Percentiles rank a stretch among this genome's conserved stretches.
Conservation (phyloP, 2,888 invertebrate species). For the Alloplasta piceator region DNA sequence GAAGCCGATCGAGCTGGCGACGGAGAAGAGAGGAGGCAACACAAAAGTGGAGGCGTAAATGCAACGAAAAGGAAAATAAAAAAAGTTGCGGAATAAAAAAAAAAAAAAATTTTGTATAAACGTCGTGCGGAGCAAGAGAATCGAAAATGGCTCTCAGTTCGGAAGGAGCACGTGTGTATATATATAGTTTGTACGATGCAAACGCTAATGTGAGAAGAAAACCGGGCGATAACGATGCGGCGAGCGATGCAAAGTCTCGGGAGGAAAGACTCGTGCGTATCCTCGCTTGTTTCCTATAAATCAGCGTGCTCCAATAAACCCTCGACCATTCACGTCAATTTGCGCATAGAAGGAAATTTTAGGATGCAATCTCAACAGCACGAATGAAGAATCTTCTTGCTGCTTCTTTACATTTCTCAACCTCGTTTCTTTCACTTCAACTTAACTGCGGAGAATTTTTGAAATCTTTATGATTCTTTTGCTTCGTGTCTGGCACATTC, state of each 20-base stretch:
- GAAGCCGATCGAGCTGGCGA: constrained; percentile 45
- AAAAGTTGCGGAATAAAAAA: constrained; percentile 7
- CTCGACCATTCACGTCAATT: constrained; percentile 20
- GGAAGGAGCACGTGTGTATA: constrained; percentile 35
- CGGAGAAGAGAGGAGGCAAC: constrained; percentile 29
- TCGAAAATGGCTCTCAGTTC: constrained; percentile 30
- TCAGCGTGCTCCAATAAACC: constrained; percentile 35
- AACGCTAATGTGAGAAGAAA: constrained; percentile 54
- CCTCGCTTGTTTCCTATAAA: constrained; percentile 40
- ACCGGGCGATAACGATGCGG: constrained; percentile 38
- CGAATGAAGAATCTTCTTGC: no score
- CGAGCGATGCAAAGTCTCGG: constrained; percentile 58
- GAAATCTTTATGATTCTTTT: no score
- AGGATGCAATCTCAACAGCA: no score
- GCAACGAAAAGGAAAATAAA: constrained; percentile 21
- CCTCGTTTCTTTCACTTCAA: no score
- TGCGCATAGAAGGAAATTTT: no score
- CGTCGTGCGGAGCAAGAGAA: constrained; percentile 28
- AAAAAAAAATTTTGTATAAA: constrained; percentile 10
- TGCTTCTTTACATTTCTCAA: no score
- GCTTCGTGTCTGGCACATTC: no score
- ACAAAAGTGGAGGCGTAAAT: constrained; percentile 11
- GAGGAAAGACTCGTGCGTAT: constrained; percentile 34
- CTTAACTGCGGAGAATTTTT: no score
- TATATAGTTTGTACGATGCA: constrained; percentile 18